phyloP scores from a whole-genome alignment of 2,888 invertebrate genomes.

The Schrankia costaestrigalis region DNA sequence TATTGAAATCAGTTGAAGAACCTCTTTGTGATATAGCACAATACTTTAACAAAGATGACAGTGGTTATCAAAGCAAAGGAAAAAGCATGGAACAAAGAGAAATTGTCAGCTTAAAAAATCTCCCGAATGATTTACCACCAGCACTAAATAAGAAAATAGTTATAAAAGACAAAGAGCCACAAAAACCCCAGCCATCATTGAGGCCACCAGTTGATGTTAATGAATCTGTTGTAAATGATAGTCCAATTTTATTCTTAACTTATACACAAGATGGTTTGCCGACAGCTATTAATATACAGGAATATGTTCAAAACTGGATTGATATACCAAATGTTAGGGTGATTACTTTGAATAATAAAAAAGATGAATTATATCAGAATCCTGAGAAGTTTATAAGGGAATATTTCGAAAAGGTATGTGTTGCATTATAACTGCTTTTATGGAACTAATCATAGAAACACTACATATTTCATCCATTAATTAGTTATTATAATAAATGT shows the following conservation, averaged over 20 bases:
- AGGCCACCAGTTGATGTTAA: constrained; percentile 36
- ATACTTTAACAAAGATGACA: constrained; percentile 65
- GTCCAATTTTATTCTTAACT: constrained; percentile 71
- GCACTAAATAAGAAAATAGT: constrained; percentile 59
- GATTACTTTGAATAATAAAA: constrained; percentile 70
- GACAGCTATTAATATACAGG: constrained; percentile 69
- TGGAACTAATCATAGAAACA: no score
- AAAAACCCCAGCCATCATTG: constrained; percentile 42
- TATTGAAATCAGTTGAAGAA: constrained; percentile 71
- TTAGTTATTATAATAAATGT: no score
- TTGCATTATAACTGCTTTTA: neutral
- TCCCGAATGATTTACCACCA: constrained; percentile 62
- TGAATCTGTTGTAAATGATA: constrained; percentile 44
- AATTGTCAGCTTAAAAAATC: constrained; percentile 60
- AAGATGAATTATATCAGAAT: constrained; percentile 73
- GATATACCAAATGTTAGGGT: constrained; percentile 60
- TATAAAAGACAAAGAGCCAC: constrained; percentile 45
- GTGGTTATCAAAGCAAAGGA: constrained; percentile 66
- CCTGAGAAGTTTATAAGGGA: constrained; percentile 79
- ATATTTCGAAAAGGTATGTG: constrained; percentile 77
- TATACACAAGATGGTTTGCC: constrained; percentile 76
- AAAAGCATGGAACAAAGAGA: constrained; percentile 53
- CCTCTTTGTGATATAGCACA: constrained; percentile 58
- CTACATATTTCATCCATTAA: no score
- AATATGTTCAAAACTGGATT: constrained; percentile 68